These are phyloP conservation scores for Tuberolachnus salignus DNA, from an alignment of 2,888 invertebrate species.

Conservation along the genomic window DNA sequence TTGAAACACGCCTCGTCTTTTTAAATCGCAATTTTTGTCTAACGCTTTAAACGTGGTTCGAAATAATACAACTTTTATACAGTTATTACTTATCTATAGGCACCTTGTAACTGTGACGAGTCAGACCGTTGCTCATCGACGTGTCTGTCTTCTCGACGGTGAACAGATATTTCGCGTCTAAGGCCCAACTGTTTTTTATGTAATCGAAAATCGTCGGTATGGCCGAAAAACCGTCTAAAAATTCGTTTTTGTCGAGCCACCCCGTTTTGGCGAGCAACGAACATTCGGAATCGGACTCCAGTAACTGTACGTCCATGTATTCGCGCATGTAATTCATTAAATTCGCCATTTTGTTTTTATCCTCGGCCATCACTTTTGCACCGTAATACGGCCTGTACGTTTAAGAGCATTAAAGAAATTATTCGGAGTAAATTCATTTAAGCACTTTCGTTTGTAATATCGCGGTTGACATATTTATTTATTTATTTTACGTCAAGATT, in stretches of 20 bases:
- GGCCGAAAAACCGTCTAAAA: not conserved
- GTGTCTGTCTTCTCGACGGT: not conserved
- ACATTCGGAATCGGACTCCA: not conserved
- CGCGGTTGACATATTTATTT: not conserved
- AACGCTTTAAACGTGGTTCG: not conserved
- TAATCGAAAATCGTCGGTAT: not conserved
- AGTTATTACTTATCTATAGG: not conserved
- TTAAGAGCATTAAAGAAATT: too few species aligned
- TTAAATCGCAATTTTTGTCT: too few species aligned
- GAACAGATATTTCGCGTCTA: constrained; percentile 6
- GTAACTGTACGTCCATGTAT: not conserved
- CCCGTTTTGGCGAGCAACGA: not conserved
- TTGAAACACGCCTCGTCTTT: too few species aligned
- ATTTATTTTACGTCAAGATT: too few species aligned
- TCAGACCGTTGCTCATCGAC: not conserved
- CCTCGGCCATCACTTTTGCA: not conserved
- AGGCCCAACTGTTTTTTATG: constrained; percentile 28
- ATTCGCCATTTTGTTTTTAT: not conserved
- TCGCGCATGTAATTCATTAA: not conserved
- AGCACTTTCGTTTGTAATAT: not conserved
- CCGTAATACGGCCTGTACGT: not conserved
- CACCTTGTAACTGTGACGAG: constrained; percentile 22
- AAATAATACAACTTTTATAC: not conserved
- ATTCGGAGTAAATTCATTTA: too few species aligned
- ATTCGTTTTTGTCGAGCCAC: constrained; percentile 8